Percentiles rank a stretch among this genome's conserved stretches.
Conservation (phyloP, 2,888 invertebrate genomes). For the Netelia inedita region DNA sequence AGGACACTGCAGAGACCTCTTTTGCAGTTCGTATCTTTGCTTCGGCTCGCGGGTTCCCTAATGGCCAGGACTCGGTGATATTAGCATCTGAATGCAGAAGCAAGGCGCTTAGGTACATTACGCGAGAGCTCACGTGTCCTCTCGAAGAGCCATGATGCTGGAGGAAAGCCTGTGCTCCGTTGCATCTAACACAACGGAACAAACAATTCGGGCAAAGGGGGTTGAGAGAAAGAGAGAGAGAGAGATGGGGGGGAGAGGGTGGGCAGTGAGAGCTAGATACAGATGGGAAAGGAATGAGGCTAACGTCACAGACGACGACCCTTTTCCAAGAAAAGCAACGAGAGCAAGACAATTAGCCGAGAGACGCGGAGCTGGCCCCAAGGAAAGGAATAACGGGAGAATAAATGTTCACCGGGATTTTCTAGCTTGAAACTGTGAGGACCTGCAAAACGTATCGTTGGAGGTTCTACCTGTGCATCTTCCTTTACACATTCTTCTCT, state of each 20-base stretch:
- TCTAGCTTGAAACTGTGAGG: not conserved
- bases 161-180: conserved; percentile 39
- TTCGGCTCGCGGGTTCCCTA: conserved; percentile 72
- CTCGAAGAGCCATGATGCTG: conserved; percentile 7
- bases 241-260: not conserved
- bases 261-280: not conserved
- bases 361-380: conserved; percentile 25
- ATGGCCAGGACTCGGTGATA: conserved; percentile 75
- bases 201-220: conserved; percentile 8
- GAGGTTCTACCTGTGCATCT: too few relatives aligned
- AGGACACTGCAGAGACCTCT: not conserved
- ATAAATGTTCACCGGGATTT: conserved; percentile 28
- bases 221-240: conserved; percentile 12
- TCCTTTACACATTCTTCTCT: not conserved
- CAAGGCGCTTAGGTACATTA: conserved; percentile 71
- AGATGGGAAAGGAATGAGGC: conserved; percentile 1
- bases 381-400: conserved; percentile 23
- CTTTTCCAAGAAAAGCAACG: conserved; percentile 40
- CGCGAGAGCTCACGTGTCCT: conserved; percentile 41
- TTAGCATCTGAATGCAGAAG: conserved; percentile 80
- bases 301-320: conserved; percentile 37
- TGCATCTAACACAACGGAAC: conserved; percentile 42
- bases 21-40: conserved; percentile 13
- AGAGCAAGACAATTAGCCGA: conserved; percentile 54
- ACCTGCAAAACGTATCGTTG: not conserved